These are phyloP conservation scores for Styela plicata DNA, from an alignment of 23 tunicate species.

Conservation along the genomic window DNA sequence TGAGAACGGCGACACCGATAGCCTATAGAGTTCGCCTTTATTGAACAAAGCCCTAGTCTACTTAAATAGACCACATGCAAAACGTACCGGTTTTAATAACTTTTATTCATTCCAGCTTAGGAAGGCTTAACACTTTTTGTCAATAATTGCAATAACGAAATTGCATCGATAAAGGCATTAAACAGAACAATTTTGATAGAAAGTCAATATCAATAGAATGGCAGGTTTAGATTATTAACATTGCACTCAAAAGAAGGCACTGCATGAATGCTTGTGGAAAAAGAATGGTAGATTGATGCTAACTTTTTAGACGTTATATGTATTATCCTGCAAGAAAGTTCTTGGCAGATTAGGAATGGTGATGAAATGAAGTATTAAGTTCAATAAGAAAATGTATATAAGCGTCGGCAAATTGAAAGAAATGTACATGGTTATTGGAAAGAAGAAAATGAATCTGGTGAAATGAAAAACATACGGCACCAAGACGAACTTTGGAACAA, in stretches of 20 bases:
- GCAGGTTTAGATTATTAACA: background rate
- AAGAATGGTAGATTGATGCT: too few species aligned
- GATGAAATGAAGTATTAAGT: too few species aligned
- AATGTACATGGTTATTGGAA: too few species aligned
- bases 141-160: background rate
- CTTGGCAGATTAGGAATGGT: background rate
- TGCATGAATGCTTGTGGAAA: background rate
- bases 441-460: too few species aligned
- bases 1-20: too few species aligned
- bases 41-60: too few species aligned
- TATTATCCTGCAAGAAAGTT: background rate
- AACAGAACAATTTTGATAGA: background rate
- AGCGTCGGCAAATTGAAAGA: background rate
- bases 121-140: background rate
- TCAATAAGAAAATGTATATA: background rate
- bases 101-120: background rate
- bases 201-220: background rate
- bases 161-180: background rate
- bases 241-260: background rate
- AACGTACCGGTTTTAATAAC: too few species aligned
- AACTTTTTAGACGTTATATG: too few species aligned
- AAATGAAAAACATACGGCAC: too few species aligned
- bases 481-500: too few species aligned
- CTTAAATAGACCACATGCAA: too few species aligned
- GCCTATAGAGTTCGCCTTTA: too few species aligned